phyloP scores from a whole-genome alignment of 2,888 invertebrate species.

The Dastarcus helophoroides region DNA sequence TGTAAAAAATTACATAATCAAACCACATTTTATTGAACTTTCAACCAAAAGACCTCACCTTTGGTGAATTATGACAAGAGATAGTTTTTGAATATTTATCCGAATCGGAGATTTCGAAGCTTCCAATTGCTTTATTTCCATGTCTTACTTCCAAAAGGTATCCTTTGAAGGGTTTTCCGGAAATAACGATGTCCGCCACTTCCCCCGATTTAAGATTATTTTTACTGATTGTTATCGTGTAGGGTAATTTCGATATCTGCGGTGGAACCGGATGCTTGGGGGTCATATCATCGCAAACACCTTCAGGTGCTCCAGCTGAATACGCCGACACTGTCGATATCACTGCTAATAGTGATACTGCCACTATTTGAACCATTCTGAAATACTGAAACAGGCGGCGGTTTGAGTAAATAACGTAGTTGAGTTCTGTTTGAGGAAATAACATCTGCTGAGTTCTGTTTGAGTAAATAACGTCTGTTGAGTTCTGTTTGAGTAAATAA shows the following conservation, averaged over 20 bases:
- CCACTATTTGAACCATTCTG: background rate
- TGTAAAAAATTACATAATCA: constrained; percentile 28
- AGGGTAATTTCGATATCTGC: constrained; percentile 47
- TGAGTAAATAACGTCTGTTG: too few species aligned
- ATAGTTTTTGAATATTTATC: constrained; percentile 43
- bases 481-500: too few species aligned
- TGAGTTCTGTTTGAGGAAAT: too few species aligned
- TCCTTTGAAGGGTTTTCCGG: constrained; percentile 47
- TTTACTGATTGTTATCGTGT: constrained; percentile 33
- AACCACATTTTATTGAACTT: constrained; percentile 4
- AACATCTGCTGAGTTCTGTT: too few species aligned
- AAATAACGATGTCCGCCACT: constrained; percentile 43
- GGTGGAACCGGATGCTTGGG: constrained; percentile 53
- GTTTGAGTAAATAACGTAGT: too few species aligned
- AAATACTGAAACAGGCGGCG: background rate
- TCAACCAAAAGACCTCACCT: constrained; percentile 35
- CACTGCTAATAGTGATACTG: constrained; percentile 4
- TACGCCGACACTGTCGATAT: constrained; percentile 34
- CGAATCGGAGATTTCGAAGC: constrained; percentile 43
- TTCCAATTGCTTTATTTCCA: constrained; percentile 49
- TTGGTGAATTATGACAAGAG: constrained; percentile 41
- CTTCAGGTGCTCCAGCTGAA: constrained; percentile 52
- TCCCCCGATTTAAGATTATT: constrained; percentile 34
- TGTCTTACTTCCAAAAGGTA: constrained; percentile 55
- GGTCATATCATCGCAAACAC: constrained; percentile 53